phyloP scores from a whole-genome alignment of 2,888 invertebrate genomes.

The Microchrysa polita region DNA sequence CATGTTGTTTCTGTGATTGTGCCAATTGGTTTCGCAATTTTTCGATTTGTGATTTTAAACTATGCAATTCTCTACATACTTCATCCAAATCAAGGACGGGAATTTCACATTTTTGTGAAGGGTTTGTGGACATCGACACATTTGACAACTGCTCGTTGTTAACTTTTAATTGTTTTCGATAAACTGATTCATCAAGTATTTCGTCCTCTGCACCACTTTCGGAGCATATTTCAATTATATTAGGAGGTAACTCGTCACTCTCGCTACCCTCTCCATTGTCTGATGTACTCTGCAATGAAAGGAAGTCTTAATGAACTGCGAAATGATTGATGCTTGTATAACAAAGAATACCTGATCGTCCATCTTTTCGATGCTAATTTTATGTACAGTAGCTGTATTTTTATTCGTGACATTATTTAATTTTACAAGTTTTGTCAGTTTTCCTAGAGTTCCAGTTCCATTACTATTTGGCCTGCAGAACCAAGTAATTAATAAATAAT shows the following conservation, averaged over 20 bases:
- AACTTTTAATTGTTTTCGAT: neutral
- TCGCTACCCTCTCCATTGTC: slow-evolving; percentile 12
- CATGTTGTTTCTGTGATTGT: slow-evolving; percentile 59
- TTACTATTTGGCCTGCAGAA: neutral
- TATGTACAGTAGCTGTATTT: neutral
- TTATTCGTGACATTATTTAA: neutral
- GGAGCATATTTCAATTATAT: slow-evolving; percentile 52
- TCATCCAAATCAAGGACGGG: slow-evolving; percentile 59
- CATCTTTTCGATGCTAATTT: neutral
- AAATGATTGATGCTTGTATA: too few species aligned
- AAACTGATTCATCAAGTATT: neutral
- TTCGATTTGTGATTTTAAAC: slow-evolving; percentile 60
- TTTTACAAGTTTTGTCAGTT: slow-evolving; percentile 26
- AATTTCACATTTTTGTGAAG: slow-evolving; percentile 48
- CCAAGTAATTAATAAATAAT: neutral
- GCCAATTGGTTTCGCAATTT: slow-evolving; percentile 60
- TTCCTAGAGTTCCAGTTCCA: neutral
- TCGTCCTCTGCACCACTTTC: slow-evolving; percentile 46
- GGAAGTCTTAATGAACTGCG: too few species aligned
- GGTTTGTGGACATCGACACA: neutral
- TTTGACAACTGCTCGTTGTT: neutral
- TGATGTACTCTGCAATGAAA: too few species aligned
- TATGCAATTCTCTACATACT: slow-evolving; percentile 60
- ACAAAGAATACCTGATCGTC: neutral
- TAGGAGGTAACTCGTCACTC: slow-evolving; percentile 52